A percentile compares a stretch with the other conserved stretches of the same genome.
Conservation (phyloP, 2,797 vertebrate species). For the Hylomyscus alleni region DNA sequence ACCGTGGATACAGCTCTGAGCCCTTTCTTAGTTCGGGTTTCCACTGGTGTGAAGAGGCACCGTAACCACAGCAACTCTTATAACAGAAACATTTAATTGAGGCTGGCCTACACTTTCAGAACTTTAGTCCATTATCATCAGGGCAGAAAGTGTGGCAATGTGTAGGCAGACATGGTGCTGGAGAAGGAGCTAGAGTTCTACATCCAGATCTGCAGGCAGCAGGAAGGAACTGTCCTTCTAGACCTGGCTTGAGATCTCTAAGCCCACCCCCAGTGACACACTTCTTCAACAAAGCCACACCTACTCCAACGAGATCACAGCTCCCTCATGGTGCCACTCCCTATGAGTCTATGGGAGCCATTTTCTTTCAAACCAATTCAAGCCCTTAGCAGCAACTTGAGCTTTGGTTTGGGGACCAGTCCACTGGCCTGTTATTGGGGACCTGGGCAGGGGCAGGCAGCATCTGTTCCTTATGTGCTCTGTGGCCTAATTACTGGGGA, state of each 20-base stretch:
- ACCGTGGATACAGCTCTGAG: rapidly evolving
- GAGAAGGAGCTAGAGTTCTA: not conserved
- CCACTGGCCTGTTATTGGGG: not conserved
- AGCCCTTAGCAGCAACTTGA: not conserved
- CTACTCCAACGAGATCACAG: not conserved
- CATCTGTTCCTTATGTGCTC: rapidly evolving
- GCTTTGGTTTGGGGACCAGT: no score
- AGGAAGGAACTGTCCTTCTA: not conserved
- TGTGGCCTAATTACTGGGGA: not conserved
- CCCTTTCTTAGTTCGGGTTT: not conserved
- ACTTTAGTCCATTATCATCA: not conserved
- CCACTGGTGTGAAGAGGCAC: not conserved
- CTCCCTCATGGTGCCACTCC: not conserved
- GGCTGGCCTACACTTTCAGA: not conserved
- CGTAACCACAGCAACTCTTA: not conserved
- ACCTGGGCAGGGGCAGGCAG: not conserved
- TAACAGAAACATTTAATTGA: not conserved
- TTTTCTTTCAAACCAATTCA: not conserved
- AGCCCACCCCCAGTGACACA: not conserved
- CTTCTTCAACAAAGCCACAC: not conserved
- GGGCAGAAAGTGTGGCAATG: not conserved
- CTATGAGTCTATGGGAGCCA: not conserved
- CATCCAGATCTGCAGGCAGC: not conserved
- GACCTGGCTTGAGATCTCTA: not conserved
- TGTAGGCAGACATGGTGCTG: not conserved